Conservation (phyloP, 2,797 vertebrate species). For the Cryptoblepharus egeriae region DNA sequence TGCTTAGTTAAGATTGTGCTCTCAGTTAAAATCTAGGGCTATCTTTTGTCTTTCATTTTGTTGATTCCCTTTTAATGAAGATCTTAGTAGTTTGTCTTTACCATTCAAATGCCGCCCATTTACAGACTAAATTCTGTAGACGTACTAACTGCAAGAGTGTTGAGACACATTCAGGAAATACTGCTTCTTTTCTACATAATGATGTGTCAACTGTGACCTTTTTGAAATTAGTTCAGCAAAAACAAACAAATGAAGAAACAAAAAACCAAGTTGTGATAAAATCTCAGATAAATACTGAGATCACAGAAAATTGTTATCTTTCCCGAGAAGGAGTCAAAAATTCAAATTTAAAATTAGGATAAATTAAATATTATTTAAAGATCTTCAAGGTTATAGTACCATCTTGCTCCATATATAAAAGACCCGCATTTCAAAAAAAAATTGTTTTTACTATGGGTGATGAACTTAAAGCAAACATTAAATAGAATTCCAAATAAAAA, state of each 20-base stretch:
- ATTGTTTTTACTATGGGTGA: slow-evolving; percentile 24
- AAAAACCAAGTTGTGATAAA: slow-evolving; percentile 3
- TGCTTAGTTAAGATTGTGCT: too few relatives aligned
- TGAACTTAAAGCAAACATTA: slow-evolving; percentile 52
- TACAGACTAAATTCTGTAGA: slow-evolving; percentile 17
- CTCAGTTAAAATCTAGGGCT: slow-evolving; percentile 2
- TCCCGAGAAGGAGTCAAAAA: slow-evolving; percentile 30
- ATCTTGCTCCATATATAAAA: slow-evolving; percentile 57
- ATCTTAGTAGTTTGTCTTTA: slow-evolving; percentile 4
- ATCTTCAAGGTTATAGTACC: slow-evolving; percentile 32
- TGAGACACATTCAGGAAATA: slow-evolving; percentile 14
- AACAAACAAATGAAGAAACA: slow-evolving; percentile 11
- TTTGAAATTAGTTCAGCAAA: background rate
- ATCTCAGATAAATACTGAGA: background rate
- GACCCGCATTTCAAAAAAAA: slow-evolving; percentile 36
- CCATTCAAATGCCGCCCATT: slow-evolving; percentile 5
- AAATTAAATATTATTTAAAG: slow-evolving; percentile 40
- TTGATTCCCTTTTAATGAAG: slow-evolving; percentile 21
- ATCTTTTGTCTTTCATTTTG: background rate
- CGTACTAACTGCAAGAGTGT: slow-evolving; percentile 34
- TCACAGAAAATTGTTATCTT: slow-evolving; percentile 37
- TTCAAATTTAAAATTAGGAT: slow-evolving; percentile 18
- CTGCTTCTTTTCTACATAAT: slow-evolving; percentile 10
- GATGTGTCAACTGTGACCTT: slow-evolving; percentile 1
- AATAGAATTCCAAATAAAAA: slow-evolving; percentile 36